Evolutionary conservation across 1,140 invertebrate genomes (phyloP).

Genomic region (Pachypeltis micranthus): DNA sequence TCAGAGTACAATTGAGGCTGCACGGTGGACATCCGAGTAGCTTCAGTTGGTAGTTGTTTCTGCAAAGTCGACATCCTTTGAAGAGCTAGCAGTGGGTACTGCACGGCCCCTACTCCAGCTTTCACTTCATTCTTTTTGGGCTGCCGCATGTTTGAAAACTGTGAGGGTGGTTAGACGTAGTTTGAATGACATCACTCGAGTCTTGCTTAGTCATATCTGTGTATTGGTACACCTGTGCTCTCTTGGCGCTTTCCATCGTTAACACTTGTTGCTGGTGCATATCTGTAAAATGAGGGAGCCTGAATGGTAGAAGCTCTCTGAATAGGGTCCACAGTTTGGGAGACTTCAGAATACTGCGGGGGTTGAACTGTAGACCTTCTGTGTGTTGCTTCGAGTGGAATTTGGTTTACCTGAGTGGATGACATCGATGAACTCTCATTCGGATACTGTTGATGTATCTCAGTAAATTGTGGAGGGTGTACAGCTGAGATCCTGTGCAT

Average conservation of each 20-base stretch:
- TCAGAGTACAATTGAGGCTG: conserved; percentile 13
- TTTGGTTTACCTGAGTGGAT: not conserved
- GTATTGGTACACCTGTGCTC: too few relatives aligned
- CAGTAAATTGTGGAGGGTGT: not conserved
- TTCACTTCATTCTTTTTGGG: too few relatives aligned
- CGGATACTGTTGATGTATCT: too few relatives aligned
- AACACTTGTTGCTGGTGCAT: not conserved
- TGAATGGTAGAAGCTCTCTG: not conserved
- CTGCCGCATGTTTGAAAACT: too few relatives aligned
- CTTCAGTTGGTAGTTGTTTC: not conserved
- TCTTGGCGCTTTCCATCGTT: too few relatives aligned
- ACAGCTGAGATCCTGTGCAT: not conserved
- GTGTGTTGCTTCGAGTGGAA: not conserved
- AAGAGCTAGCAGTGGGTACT: too few relatives aligned
- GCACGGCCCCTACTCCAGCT: too few relatives aligned
- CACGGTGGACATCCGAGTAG: conserved; percentile 17
- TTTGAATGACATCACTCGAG: too few relatives aligned
- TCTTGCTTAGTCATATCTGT: too few relatives aligned
- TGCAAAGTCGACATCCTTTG: conserved; percentile 18
- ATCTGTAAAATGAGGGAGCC: not conserved
- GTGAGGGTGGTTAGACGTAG: too few relatives aligned
- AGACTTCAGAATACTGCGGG: not conserved
- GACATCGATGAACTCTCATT: too few relatives aligned
- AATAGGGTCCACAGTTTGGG: not conserved
- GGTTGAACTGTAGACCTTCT: not conserved